These are phyloP conservation scores for Chloropsis hardwickii DNA, from an alignment of 2,113 vertebrate genomes.

Conservation along the genomic window DNA sequence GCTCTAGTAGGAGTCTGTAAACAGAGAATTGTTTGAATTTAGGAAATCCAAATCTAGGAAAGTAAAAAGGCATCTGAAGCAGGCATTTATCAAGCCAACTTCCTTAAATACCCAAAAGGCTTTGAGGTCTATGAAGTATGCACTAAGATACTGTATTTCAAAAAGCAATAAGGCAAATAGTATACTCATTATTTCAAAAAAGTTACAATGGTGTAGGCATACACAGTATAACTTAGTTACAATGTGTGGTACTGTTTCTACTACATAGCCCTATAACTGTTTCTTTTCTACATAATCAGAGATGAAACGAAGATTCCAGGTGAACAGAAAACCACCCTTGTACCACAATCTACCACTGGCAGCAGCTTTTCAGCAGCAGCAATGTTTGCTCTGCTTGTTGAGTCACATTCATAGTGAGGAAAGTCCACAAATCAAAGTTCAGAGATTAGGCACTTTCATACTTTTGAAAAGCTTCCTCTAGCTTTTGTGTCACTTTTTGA, in stretches of 20 bases:
- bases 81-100: slow-evolving; percentile 70
- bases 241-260: slow-evolving; percentile 76
- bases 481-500: slow-evolving; percentile 92
- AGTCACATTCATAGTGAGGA: neutral
- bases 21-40: slow-evolving; percentile 75
- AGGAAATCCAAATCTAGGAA: slow-evolving; percentile 72
- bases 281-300: slow-evolving; percentile 68
- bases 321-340: slow-evolving; percentile 64
- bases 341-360: slow-evolving; percentile 61
- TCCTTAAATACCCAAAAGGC: slow-evolving; percentile 70
- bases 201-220: slow-evolving; percentile 82
- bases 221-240: slow-evolving; percentile 80
- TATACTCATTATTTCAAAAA: slow-evolving; percentile 74
- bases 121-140: slow-evolving; percentile 77
- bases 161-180: slow-evolving; percentile 84
- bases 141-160: slow-evolving; percentile 73
- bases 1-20: slow-evolving; percentile 82
- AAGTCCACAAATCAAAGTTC: slow-evolving; percentile 8
- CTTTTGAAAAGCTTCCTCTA: slow-evolving; percentile 93
- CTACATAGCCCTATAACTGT: slow-evolving; percentile 71
- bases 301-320: slow-evolving; percentile 34
- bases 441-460: slow-evolving; percentile 86
- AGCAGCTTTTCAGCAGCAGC: slow-evolving; percentile 62
- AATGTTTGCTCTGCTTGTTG: neutral
- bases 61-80: slow-evolving; percentile 78